A percentile compares a stretch with the other conserved stretches of the same genome.
These are phyloP conservation scores for Tetragonula clypearis DNA, from an alignment of 1,140 invertebrate species.

Conservation along the genomic window DNA sequence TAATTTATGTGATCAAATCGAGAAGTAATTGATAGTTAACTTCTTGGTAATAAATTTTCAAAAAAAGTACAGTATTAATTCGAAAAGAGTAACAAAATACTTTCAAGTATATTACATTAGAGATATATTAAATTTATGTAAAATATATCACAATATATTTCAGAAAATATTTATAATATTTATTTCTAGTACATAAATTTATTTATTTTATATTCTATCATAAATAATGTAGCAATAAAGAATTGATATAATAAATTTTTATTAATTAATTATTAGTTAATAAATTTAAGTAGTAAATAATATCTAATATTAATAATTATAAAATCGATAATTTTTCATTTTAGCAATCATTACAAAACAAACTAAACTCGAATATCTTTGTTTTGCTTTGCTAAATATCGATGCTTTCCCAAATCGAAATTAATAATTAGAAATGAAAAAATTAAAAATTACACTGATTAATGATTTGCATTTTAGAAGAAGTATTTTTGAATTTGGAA, in stretches of 20 bases:
- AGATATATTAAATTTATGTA: not conserved
- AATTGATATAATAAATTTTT: not conserved
- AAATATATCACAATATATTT: not conserved
- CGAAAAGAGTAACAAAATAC: not conserved
- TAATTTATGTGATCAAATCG: not conserved
- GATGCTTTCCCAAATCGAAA: not conserved
- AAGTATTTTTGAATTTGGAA: not conserved
- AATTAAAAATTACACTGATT: not conserved
- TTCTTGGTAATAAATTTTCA: not conserved
- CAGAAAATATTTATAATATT: constrained; percentile 16
- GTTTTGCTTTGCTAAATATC: too few species aligned
- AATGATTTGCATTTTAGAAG: not conserved
- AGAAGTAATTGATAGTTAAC: not conserved
- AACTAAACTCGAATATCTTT: not conserved
- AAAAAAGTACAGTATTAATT: not conserved
- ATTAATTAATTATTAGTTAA: not conserved
- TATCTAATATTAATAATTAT: not conserved
- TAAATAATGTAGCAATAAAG: not conserved
- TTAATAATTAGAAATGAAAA: not conserved
- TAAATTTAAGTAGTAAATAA: not conserved
- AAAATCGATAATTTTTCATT: not conserved
- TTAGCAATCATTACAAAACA: not conserved
- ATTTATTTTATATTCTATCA: constrained; percentile 4
- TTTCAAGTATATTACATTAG: not conserved
- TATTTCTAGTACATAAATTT: constrained; percentile 15